A percentile compares a stretch with the other conserved stretches of the same genome.
phyloP scores from a whole-genome alignment of 2,113 vertebrate species.

The Shinisaurus crocodilurus region DNA sequence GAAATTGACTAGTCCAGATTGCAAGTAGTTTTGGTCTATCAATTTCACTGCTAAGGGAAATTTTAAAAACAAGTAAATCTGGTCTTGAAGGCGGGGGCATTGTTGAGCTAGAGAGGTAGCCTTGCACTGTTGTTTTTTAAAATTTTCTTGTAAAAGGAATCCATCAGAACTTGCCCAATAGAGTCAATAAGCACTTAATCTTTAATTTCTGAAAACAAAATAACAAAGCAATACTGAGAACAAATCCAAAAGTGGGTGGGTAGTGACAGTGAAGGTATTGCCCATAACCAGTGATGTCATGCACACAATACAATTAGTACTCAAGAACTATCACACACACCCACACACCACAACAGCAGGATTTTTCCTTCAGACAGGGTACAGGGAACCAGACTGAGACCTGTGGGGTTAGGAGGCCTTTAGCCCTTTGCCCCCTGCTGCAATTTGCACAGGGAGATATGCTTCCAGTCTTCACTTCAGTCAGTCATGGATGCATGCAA shows the following conservation, averaged over 20 bases:
- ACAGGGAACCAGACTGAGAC: not conserved
- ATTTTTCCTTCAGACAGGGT: too few relatives aligned
- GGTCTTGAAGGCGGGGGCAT: not conserved
- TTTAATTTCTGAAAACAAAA: not conserved
- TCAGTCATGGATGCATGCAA: not conserved
- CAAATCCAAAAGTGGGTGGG: not conserved
- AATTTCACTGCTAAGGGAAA: not conserved
- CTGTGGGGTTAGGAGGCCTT: too few relatives aligned
- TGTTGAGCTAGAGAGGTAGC: not conserved
- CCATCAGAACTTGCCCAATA: not conserved
- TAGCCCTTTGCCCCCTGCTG: not conserved
- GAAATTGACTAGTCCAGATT: not conserved
- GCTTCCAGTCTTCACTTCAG: not conserved
- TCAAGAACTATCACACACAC: not conserved
- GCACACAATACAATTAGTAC: not conserved
- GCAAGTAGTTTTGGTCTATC: not conserved
- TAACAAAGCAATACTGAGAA: not conserved
- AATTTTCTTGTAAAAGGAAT: slow-evolving; percentile 1
- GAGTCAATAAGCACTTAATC: not conserved
- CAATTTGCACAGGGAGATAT: not conserved
- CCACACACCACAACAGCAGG: too few relatives aligned
- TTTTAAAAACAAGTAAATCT: not conserved
- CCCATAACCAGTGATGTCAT: not conserved
- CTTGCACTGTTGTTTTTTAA: not conserved
- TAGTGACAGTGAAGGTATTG: not conserved